Evolutionary conservation across 2,888 invertebrate genomes (phyloP).

Genomic region (Sphaeridia pumilis): DNA sequence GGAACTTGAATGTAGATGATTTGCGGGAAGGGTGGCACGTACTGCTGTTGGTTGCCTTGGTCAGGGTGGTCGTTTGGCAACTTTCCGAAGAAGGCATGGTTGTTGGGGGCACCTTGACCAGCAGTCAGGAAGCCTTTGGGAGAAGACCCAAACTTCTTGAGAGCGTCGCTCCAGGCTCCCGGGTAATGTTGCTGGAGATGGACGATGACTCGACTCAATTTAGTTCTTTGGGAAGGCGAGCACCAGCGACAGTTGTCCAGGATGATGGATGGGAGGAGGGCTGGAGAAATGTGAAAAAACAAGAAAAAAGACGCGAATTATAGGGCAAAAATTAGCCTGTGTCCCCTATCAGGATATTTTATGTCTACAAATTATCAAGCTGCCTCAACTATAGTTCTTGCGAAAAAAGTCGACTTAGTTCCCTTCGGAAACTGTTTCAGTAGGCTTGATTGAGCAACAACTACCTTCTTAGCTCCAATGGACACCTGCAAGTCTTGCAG

Average conservation of each 20-base stretch:
- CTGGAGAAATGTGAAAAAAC: slow-evolving; percentile 15
- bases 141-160: slow-evolving; percentile 18
- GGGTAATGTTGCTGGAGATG: slow-evolving; percentile 22
- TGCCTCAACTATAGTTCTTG: too few species aligned
- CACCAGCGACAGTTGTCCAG: slow-evolving; percentile 22
- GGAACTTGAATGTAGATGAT: slow-evolving; percentile 1
- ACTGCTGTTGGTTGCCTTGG: background rate
- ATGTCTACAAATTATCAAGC: too few species aligned
- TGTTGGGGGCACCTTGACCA: slow-evolving; percentile 17
- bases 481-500: too few species aligned
- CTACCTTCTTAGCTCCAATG: too few species aligned
- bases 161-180: slow-evolving; percentile 21
- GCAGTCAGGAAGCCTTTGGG: slow-evolving; percentile 17
- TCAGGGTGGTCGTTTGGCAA: background rate
- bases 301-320: background rate
- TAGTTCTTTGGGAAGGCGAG: slow-evolving; percentile 14
- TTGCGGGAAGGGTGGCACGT: background rate
- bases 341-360: too few species aligned
- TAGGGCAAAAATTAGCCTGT: too few species aligned
- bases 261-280: slow-evolving; percentile 18
- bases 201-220: slow-evolving; percentile 18
- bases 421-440: too few species aligned
- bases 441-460: too few species aligned
- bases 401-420: too few species aligned
- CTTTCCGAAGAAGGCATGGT: slow-evolving; percentile 13